Evolutionary conservation across 2,888 invertebrate genomes (phyloP), one percentile per base, ranked within the genome.

Genomic region (Scaptodrosophila latifasciaeformis): DNA sequence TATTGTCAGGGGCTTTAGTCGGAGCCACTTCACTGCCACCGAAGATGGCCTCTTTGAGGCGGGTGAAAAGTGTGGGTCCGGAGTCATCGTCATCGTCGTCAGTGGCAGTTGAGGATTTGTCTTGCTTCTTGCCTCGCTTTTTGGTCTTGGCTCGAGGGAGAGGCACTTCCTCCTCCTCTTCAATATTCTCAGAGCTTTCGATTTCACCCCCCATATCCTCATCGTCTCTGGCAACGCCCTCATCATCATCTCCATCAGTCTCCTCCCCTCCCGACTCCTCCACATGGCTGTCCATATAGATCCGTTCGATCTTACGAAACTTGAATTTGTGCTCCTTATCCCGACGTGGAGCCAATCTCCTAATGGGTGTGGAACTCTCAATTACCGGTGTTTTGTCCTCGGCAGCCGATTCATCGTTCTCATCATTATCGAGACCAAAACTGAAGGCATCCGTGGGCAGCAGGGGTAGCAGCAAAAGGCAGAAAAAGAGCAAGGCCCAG

Each of bases 261-360:
- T 70, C 65, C 2, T 72, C 67, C 1, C 65, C 70, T 7, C 65
- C 71, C 5, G n/a, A n/a, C 12, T 67, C 70, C 1, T 72, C 68
- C 37, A 72, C 77, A n/a, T 68, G 75, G 17, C 77, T 71, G 12
- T 70, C 62, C 2, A 66, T 50, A 34, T 69, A 65, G 48, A 82
- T 51, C 44, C 83, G 82, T 52, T 80, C 76, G 40, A 85, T 77
- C 75, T 82, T 82, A 55, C 80, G 83, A 70, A 85, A 85, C 61
- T 83, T 83, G 44, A 83, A 82, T 62, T 82, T 84, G 31, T 59
- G 67, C 24, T 71, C 69, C 12, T 43, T 53, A 1, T 57, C 54
- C 2, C 65, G 64, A 13, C 49, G 42, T 15, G 55, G 42, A 6
- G 47, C 54, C 9, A 56, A 13, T 45, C 19, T 66, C 0, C 60